Evolutionary conservation across 2,113 vertebrate genomes (phyloP).

Genomic region (Chlorocebus sabaeus): DNA sequence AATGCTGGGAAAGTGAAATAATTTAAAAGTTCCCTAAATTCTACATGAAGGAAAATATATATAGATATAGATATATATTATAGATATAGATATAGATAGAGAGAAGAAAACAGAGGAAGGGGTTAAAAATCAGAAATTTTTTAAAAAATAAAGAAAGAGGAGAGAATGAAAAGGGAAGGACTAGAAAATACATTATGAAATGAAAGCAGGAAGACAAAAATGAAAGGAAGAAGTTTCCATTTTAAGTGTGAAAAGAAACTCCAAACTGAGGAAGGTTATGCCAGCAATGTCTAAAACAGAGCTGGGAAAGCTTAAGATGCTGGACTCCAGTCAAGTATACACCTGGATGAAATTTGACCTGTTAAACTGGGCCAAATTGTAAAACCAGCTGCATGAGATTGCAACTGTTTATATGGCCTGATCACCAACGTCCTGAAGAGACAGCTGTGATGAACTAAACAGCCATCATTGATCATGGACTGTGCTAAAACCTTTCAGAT

Average conservation of each 20-base stretch:
- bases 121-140: neutral
- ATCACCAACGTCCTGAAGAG: neutral
- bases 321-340: neutral
- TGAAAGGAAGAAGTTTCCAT: neutral
- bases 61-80: too few species aligned
- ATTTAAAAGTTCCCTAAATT: neutral
- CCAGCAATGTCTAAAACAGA: neutral
- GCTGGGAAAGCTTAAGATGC: neutral
- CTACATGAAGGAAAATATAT: neutral
- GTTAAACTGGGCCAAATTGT: neutral
- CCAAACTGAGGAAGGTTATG: neutral
- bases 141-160: neutral
- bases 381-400: neutral
- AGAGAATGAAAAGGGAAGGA: neutral
- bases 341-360: neutral
- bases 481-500: neutral
- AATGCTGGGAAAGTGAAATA: neutral
- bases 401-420: neutral
- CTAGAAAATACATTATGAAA: neutral
- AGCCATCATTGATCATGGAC: neutral
- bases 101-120: neutral
- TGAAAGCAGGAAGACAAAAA: neutral
- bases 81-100: too few species aligned
- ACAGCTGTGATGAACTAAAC: neutral
- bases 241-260: neutral